Evolutionary conservation across 2,888 invertebrate species (phyloP).

Genomic region (Elegia similella): DNA sequence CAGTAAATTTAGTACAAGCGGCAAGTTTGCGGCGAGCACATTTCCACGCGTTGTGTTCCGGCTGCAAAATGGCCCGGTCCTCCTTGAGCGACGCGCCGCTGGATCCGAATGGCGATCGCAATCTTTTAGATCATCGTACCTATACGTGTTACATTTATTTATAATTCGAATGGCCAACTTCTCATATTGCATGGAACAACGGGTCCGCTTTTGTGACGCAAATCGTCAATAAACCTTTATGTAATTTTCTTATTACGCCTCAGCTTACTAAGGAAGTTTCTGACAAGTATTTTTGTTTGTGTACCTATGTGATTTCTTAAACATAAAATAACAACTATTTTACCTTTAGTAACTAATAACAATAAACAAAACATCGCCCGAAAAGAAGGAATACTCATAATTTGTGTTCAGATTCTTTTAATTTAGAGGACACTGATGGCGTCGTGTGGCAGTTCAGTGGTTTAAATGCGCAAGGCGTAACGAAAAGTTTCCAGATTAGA

Average conservation of each 20-base stretch:
- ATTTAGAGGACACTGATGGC: no score
- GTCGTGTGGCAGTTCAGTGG: no score
- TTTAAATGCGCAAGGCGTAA: no score
- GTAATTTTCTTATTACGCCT: not conserved
- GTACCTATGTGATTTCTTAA: not conserved
- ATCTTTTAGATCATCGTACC: constrained; percentile 64
- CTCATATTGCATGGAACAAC: not conserved
- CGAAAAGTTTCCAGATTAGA: no score
- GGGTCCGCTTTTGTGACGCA: not conserved
- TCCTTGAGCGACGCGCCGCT: constrained; percentile 66
- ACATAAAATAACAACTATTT: not conserved
- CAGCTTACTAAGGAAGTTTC: not conserved
- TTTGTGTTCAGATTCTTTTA: no score
- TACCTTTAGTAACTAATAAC: no score
- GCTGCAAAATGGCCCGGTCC: constrained; percentile 74
- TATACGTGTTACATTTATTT: constrained; percentile 12
- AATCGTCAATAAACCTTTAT: constrained; percentile 2
- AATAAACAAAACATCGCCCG: no score
- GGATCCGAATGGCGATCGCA: constrained; percentile 56
- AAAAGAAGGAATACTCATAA: no score
- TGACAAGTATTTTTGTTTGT: not conserved
- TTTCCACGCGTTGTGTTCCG: constrained; percentile 68
- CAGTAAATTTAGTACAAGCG: not conserved
- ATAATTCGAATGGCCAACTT: constrained; percentile 5
- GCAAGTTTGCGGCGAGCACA: constrained; percentile 41